Conservation (phyloP, 2,113 vertebrate species). For the Falco punctatus region DNA sequence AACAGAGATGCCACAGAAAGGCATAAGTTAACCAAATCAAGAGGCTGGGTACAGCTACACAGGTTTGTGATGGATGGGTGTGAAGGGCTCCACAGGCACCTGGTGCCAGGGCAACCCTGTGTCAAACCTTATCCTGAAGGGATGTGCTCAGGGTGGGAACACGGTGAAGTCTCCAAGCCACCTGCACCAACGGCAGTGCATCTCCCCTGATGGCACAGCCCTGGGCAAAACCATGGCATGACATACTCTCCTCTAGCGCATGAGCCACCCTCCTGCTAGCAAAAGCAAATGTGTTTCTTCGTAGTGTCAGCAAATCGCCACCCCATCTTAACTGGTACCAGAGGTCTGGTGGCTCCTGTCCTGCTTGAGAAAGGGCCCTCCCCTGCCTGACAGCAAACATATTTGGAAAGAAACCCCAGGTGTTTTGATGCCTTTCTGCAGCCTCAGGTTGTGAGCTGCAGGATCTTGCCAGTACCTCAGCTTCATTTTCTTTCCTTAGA, state of each 20-base stretch:
- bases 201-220: fast-evolving
- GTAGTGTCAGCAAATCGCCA: background rate
- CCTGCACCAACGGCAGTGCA: background rate
- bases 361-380: background rate
- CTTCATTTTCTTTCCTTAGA: background rate
- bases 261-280: background rate
- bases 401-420: background rate
- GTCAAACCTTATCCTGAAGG: background rate
- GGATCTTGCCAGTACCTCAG: background rate
- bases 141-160: background rate
- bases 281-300: background rate
- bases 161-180: background rate
- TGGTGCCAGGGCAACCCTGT: background rate
- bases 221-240: background rate
- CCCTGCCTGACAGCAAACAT: fast-evolving
- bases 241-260: background rate
- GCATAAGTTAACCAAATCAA: background rate
- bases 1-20: background rate
- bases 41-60: background rate
- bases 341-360: background rate
- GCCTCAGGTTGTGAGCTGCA: background rate
- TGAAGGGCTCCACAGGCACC: background rate
- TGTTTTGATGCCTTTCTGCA: background rate
- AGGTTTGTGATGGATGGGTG: background rate
- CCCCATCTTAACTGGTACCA: background rate